These are phyloP conservation scores for Scaptomyza parva DNA, from an alignment of 2,888 invertebrate genomes.

Conservation along the genomic window DNA sequence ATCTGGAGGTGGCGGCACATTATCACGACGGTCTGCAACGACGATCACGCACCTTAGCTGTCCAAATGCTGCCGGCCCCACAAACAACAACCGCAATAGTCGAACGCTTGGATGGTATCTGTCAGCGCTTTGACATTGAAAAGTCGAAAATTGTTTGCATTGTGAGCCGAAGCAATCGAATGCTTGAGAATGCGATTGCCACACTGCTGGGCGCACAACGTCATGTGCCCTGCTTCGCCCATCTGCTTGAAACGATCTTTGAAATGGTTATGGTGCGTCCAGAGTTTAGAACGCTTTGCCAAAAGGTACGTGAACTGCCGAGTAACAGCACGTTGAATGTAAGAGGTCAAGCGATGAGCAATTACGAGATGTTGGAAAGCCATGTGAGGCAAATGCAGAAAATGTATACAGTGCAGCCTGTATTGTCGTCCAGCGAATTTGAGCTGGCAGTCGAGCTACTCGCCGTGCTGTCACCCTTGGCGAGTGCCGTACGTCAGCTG, in stretches of 20 bases:
- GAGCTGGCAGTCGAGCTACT: conserved; percentile 41
- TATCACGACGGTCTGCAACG: conserved; percentile 42
- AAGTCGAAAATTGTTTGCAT: conserved; percentile 53
- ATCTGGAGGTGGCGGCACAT: conserved; percentile 46
- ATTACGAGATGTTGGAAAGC: conserved; percentile 43
- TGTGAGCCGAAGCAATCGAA: conserved; percentile 30
- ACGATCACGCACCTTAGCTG: conserved; percentile 30
- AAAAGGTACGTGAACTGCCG: conserved; percentile 37
- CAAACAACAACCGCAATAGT: conserved; percentile 39
- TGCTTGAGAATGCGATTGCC: conserved; percentile 41
- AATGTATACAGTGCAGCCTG: neutral
- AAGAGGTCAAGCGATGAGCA: conserved; percentile 25
- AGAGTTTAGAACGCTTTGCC: conserved; percentile 35
- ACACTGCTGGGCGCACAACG: conserved; percentile 43
- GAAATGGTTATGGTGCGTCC: conserved; percentile 32
- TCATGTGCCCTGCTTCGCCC: conserved; percentile 53
- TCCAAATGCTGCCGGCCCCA: conserved; percentile 37
- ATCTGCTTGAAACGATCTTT: conserved; percentile 36
- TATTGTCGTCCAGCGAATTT: conserved; percentile 27
- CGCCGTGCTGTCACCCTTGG: conserved; percentile 39
- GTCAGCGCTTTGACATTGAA: conserved; percentile 49
- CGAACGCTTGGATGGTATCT: conserved; percentile 44
- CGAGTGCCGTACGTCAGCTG: conserved; percentile 48
- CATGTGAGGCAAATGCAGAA: conserved; percentile 33
- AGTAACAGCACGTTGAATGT: conserved; percentile 15